Evolutionary conservation across 2,113 vertebrate species (phyloP).

Genomic region (Zingel zingel): DNA sequence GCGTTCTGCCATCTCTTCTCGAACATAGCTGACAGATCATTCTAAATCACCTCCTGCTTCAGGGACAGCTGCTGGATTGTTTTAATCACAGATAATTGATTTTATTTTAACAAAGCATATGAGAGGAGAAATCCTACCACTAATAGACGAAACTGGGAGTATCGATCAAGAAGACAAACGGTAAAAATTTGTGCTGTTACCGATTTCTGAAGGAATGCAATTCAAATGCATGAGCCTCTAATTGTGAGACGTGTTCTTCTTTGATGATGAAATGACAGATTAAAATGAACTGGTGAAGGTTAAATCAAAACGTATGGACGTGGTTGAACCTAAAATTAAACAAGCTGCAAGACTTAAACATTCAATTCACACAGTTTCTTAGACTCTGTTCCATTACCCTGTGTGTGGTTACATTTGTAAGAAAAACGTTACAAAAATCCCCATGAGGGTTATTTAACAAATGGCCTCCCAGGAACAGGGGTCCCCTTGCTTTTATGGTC

Average conservation of each 20-base stretch:
- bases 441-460: slow-evolving; percentile 42
- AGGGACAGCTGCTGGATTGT: slow-evolving; percentile 60
- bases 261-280: slow-evolving; percentile 23
- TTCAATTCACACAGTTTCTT: neutral
- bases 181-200: slow-evolving; percentile 14
- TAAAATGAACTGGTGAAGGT: slow-evolving; percentile 15
- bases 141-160: slow-evolving; percentile 44
- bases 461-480: slow-evolving; percentile 16
- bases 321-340: slow-evolving; percentile 1
- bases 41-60: slow-evolving; percentile 70
- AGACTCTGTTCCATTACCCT: slow-evolving; percentile 6
- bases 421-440: slow-evolving; percentile 8
- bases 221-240: slow-evolving; percentile 23
- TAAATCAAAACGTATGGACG: neutral
- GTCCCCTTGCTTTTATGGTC: slow-evolving; percentile 38
- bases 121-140: slow-evolving; percentile 45
- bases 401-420: slow-evolving; percentile 6
- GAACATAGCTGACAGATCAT: slow-evolving; percentile 63
- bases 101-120: slow-evolving; percentile 65
- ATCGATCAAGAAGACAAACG: slow-evolving; percentile 38
- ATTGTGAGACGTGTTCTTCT: slow-evolving; percentile 29
- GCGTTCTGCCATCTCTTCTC: slow-evolving; percentile 64
- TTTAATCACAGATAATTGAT: slow-evolving; percentile 79
- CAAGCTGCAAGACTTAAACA: slow-evolving; percentile 7
- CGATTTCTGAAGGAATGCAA: slow-evolving; percentile 14